Percentiles rank a stretch among this genome's conserved stretches.
Conservation (phyloP, 2,113 vertebrate species). For the Vanacampus margaritifer region DNA sequence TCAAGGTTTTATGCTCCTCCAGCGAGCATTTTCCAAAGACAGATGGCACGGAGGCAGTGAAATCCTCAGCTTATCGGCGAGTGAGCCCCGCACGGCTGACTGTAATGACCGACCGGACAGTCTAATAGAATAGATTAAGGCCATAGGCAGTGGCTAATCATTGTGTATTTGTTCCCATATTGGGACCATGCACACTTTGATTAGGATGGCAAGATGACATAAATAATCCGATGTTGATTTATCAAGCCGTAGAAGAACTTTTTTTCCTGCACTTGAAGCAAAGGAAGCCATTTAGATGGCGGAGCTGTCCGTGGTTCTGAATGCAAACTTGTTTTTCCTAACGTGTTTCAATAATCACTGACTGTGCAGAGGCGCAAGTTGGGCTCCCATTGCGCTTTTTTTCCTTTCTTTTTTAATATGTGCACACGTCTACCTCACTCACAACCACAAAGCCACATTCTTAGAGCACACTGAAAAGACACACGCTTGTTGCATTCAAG, state of each 20-base stretch:
- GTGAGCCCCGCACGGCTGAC: slow-evolving; percentile 42
- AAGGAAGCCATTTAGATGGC: too few relatives aligned
- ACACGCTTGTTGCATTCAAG: slow-evolving; percentile 3
- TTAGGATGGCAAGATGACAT: not conserved
- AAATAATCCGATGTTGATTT: not conserved
- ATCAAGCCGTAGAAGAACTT: not conserved
- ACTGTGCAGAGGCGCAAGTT: not conserved
- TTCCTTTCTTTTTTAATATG: not conserved
- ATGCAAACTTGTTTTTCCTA: not conserved
- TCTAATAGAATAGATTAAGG: slow-evolving; percentile 7
- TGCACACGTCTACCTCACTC: not conserved
- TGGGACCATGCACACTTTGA: not conserved
- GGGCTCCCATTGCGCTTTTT: not conserved
- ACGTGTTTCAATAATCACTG: too few relatives aligned
- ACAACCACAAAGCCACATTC: not conserved
- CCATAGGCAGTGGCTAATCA: not conserved
- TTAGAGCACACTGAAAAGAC: not conserved
- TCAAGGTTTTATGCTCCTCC: slow-evolving; percentile 1
- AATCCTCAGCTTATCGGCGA: slow-evolving; percentile 58
- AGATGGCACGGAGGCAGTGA: slow-evolving; percentile 55
- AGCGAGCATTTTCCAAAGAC: slow-evolving; percentile 44
- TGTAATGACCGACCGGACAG: slow-evolving; percentile 36
- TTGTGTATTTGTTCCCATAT: not conserved
- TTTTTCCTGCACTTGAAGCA: not conserved
- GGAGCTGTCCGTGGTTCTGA: slow-evolving; percentile 19